Percentiles rank a stretch among this genome's conserved stretches.
These are phyloP conservation scores for Ondatra zibethicus DNA, from an alignment of 2,113 vertebrate genomes.

Conservation along the genomic window DNA sequence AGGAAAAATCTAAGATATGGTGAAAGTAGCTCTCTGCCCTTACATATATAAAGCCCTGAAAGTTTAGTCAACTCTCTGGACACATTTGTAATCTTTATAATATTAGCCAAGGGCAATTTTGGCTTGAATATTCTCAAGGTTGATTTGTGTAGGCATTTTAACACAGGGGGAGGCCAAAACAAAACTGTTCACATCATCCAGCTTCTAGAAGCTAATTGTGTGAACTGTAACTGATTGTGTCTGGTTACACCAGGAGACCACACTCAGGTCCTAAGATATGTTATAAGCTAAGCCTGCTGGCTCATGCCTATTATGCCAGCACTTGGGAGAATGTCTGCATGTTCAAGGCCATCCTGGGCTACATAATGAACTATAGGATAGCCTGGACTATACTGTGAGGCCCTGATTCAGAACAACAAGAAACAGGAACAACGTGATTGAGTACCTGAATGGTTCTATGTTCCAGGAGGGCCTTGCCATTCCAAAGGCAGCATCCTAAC, in stretches of 20 bases:
- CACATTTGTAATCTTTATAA: constrained; percentile 54
- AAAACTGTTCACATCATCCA: background rate
- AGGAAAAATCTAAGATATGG: background rate
- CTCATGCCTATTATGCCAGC: background rate
- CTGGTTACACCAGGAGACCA: background rate
- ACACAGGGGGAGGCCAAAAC: background rate
- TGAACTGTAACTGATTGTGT: constrained; percentile 20
- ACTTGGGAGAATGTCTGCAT: background rate
- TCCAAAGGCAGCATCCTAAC: background rate
- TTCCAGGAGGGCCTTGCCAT: background rate
- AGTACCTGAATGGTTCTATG: background rate
- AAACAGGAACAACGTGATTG: fast-evolving
- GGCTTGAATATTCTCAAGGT: background rate
- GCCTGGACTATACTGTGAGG: background rate
- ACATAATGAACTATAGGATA: background rate
- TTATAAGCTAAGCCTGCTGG: background rate
- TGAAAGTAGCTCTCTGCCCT: background rate
- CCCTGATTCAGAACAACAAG: background rate
- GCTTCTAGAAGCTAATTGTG: background rate
- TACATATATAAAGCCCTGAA: background rate
- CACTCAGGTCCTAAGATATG: background rate
- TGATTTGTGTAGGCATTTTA: constrained; percentile 51
- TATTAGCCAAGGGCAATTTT: constrained; percentile 2
- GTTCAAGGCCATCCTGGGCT: background rate
- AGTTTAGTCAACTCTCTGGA: background rate